These are phyloP conservation scores for Sarcophilus harrisii DNA, from an alignment of 2,797 vertebrate species.

Conservation along the genomic window DNA sequence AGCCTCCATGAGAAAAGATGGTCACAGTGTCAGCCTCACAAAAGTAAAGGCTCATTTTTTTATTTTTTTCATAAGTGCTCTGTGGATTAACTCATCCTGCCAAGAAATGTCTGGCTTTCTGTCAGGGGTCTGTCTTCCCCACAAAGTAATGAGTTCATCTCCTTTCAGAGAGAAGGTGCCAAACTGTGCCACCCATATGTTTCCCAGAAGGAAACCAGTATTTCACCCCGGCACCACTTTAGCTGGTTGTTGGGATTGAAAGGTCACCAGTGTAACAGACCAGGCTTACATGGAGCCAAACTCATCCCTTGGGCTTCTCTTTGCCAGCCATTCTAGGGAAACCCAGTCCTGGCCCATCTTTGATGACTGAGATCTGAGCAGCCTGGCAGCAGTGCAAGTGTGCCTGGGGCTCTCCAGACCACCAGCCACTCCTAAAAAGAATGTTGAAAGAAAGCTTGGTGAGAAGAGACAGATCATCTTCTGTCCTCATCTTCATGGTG, in stretches of 20 bases:
- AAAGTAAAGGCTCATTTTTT: not conserved
- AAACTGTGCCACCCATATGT: not conserved
- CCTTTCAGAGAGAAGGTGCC: not conserved
- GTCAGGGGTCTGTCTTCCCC: not conserved
- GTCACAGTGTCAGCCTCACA: not conserved
- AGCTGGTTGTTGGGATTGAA: not conserved
- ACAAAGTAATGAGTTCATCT: conserved; percentile 1
- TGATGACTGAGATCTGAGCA: not conserved
- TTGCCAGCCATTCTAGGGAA: not conserved
- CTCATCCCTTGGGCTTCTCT: not conserved
- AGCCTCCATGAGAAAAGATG: not conserved
- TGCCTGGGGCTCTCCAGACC: not conserved
- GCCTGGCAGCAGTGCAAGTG: not conserved
- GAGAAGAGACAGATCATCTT: not conserved
- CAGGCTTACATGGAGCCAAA: not conserved
- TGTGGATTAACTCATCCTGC: not conserved
- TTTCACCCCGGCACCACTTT: not conserved
- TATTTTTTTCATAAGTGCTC: not conserved
- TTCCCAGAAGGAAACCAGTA: not conserved
- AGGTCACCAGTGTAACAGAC: not conserved
- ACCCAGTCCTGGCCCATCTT: not conserved
- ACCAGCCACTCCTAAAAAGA: not conserved
- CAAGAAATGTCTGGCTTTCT: not conserved
- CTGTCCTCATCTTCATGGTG: not conserved
- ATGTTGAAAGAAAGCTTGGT: not conserved